These are phyloP conservation scores for Tetragonula carbonaria DNA, from an alignment of 2,888 invertebrate genomes.

Conservation along the genomic window DNA sequence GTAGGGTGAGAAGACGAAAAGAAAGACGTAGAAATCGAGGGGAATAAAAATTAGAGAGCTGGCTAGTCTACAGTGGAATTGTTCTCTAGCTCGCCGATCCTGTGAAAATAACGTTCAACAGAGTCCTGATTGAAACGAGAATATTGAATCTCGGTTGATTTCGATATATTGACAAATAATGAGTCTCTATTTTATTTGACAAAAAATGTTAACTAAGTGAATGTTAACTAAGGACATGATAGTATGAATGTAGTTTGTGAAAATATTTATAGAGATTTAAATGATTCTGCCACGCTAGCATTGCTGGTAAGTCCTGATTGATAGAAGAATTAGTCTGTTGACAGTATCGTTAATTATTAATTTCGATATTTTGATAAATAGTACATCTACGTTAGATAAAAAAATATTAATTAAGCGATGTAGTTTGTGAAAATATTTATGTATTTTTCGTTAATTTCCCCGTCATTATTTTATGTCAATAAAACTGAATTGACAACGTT, in stretches of 20 bases:
- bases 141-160: too few relatives aligned
- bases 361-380: too few relatives aligned
- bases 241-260: too few relatives aligned
- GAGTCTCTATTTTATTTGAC: too few relatives aligned
- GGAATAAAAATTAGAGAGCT: slow-evolving; percentile 51
- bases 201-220: too few relatives aligned
- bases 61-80: background rate
- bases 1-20: slow-evolving; percentile 16
- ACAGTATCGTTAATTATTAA: background rate
- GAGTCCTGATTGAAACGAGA: too few relatives aligned
- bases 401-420: background rate
- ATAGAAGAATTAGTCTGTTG: background rate
- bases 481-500: background rate
- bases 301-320: too few relatives aligned
- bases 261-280: too few relatives aligned
- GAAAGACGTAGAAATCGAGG: slow-evolving; percentile 46
- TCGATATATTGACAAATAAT: too few relatives aligned
- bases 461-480: background rate
- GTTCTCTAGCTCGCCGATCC: slow-evolving; percentile 8
- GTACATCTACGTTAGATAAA: background rate
- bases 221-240: too few relatives aligned
- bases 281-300: too few relatives aligned
- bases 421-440: background rate
- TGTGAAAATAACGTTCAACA: slow-evolving; percentile 11
- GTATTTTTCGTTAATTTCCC: background rate